Evolutionary conservation across 1,140 invertebrate genomes (phyloP).

Genomic region (Stegodyphus dumicola): DNA sequence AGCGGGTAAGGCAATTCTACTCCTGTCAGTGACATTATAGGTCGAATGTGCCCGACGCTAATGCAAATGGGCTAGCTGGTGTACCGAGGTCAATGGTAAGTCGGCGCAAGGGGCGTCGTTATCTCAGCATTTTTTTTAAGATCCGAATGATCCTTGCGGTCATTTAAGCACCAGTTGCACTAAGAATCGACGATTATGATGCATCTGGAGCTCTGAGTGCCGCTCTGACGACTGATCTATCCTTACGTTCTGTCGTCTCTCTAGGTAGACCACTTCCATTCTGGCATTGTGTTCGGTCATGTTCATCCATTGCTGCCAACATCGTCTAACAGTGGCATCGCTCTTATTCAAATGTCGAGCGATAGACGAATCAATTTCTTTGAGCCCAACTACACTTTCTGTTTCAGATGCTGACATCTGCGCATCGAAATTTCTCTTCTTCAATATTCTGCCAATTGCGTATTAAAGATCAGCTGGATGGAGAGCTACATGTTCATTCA

Average conservation of each 20-base stretch:
- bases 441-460: no score
- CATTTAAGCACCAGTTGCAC: not conserved
- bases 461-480: no score
- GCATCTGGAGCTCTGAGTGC: not conserved
- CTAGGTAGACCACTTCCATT: constrained; percentile 16
- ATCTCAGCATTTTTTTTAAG: not conserved
- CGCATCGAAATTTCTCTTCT: not conserved
- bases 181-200: not conserved
- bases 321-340: constrained; percentile 24
- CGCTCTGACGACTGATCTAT: constrained; percentile 10
- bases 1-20: constrained; percentile 4
- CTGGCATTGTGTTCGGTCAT: constrained; percentile 1
- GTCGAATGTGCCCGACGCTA: not conserved
- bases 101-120: not conserved
- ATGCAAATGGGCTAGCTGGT: not conserved
- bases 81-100: not conserved
- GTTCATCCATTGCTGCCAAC: constrained; percentile 20
- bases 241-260: constrained; percentile 15
- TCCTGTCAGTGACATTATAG: constrained; percentile 9
- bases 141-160: not conserved
- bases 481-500: no score
- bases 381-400: not conserved
- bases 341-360: constrained; percentile 8
- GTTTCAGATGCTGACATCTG: not conserved
- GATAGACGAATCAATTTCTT: constrained; percentile 2